Evolutionary conservation across 2,797 vertebrate species (phyloP).

Genomic region (Okamejei kenojei): DNA sequence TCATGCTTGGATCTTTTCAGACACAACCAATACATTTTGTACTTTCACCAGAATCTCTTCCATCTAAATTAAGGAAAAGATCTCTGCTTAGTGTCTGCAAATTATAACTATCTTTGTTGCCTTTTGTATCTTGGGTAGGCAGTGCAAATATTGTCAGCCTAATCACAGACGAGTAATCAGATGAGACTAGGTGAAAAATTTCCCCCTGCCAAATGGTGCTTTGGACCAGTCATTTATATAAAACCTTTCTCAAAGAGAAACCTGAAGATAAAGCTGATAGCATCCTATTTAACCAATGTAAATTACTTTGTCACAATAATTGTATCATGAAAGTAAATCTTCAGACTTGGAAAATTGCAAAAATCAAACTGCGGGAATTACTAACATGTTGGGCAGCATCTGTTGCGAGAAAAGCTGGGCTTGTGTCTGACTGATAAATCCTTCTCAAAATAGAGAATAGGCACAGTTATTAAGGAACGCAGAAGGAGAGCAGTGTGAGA

Average conservation of each 20-base stretch:
- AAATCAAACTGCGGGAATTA: background rate
- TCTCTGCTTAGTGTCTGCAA: background rate
- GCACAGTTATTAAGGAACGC: background rate
- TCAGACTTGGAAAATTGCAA: background rate
- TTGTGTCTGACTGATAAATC: no score
- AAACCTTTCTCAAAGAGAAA: background rate
- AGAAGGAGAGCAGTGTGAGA: background rate
- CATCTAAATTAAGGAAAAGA: background rate
- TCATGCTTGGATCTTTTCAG: background rate
- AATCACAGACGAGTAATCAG: background rate
- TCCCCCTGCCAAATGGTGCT: background rate
- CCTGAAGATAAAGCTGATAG: no score
- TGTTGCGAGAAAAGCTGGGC: no score
- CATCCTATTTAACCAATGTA: background rate
- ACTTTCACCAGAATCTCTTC: background rate
- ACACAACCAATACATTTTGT: background rate
- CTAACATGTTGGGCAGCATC: background rate
- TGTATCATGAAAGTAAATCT: background rate
- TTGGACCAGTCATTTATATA: background rate
- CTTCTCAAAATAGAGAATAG: background rate
- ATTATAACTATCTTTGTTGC: background rate
- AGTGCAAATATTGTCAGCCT: background rate
- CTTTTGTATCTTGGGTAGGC: background rate
- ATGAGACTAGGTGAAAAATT: background rate
- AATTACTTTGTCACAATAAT: background rate